These are phyloP conservation scores for Salmo trutta DNA, from an alignment of 2,797 vertebrate species.

Conservation along the genomic window DNA sequence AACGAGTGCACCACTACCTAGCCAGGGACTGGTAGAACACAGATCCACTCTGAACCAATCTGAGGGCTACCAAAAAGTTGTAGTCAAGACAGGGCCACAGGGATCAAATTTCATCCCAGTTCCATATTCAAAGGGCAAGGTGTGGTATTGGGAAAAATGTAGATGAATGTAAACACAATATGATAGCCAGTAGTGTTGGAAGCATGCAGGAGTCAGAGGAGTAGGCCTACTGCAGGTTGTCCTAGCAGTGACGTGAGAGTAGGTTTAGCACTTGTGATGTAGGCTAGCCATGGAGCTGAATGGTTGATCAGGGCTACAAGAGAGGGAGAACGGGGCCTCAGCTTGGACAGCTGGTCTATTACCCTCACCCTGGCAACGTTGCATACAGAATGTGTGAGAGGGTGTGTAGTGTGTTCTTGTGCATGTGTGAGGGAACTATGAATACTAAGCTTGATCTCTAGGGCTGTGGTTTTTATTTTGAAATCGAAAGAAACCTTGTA, in stretches of 20 bases:
- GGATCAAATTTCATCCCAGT: background rate
- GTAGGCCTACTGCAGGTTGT: conserved; percentile 20
- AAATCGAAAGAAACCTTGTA: background rate
- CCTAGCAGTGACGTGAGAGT: conserved; percentile 25
- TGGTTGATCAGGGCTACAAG: conserved; percentile 40
- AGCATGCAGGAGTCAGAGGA: conserved; percentile 9
- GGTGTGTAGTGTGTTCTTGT: conserved; percentile 2
- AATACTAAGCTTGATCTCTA: background rate
- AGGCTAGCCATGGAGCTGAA: conserved; percentile 43
- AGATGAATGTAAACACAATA: background rate
- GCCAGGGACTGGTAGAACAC: conserved; percentile 15
- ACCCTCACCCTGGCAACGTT: conserved; percentile 40
- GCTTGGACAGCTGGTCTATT: conserved; percentile 41
- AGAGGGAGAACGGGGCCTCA: conserved; percentile 21
- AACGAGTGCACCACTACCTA: background rate
- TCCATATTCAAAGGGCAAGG: background rate
- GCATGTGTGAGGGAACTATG: conserved; percentile 14
- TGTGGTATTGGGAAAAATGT: background rate
- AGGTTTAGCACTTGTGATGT: conserved; percentile 34
- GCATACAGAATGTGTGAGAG: conserved; percentile 8
- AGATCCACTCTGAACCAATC: background rate
- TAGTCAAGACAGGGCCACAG: background rate
- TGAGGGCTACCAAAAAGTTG: background rate
- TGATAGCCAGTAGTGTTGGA: background rate
- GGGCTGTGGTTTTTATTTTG: background rate